Base-by-base conservation (phyloP, 2,797 vertebrate genomes). In the Trematocara caparti region DNA sequence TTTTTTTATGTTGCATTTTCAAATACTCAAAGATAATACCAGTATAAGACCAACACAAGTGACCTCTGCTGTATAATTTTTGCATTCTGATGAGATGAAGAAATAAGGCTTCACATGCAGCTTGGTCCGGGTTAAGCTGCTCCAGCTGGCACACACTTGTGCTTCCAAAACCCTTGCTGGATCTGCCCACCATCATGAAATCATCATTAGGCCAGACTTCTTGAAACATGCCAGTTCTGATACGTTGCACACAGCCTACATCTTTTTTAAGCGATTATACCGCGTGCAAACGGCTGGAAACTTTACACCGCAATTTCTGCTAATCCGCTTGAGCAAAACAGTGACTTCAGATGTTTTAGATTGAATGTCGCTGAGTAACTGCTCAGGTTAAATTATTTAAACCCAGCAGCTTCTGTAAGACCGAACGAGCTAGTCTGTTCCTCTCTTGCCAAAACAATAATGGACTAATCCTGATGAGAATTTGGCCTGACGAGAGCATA, bases 281-380 rank as follows among this genome's bases (percentile, higher is more conserved):
- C 4, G 13, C 1, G 2, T 45, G 40, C 50, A 53, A 53, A 53
- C 6, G 7, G 21, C 0, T 69, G 40, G 4, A 71, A 47, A 71
- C 4, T 30, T 12, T 71, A 30, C 24, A 12, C 21, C 12, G 5
- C 0, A 69, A 47, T 30, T 30, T 30, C 40, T 47, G 64, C 13
- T 21, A 71, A 30, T 71, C 40, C 1, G 2, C 43, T 12, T 30
- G 9, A 30, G 6, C 40, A 47, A 71, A 47, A n/a, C 36, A 3
- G 11, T 5, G 66, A n/a, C 66, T 11, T 69, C 38, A 10, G 21
- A 27, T 5, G 8, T 66, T 57, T 62, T 69, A 7, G 21, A 45
- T 0, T 69, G 40, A 11, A 30, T 45, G 40, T 11, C 14, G 6
- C 64, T 0, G 24, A 71, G 43, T 71, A 47, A 30, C 24, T 47